Evolutionary conservation across 2,113 vertebrate species (phyloP), one percentile per base, ranked within the genome.

Genomic region (Rattus rattus): DNA sequence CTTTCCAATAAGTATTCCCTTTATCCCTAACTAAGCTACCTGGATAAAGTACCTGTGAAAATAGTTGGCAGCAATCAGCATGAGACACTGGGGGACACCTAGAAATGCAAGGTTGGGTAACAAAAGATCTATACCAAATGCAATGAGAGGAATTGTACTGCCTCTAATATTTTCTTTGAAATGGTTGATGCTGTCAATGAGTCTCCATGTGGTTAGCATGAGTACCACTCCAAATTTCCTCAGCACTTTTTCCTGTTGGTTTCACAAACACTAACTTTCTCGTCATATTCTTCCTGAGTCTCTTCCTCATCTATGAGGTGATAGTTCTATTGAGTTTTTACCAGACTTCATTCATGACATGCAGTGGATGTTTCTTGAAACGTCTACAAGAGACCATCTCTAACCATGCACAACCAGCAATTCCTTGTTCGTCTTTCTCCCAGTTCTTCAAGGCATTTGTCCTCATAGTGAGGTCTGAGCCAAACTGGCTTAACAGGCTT

Each of bases 381-480:
- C 36, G 10, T 72, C 19, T 80, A 2, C 7, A 28, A 26, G 56
- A 56, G 26, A 20, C 2, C 7, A 22, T 33, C 11, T n/a, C n/a
- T 88, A 19, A 30, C 17, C 3, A 0, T 73, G 61, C 26, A 0
- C 2, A 11, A 0, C 11, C 36, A 33, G 4, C 0, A 56, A 75
- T 56, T 8, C 36, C 43, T 56, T 89, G 5, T 52, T n/a, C 2
- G 54, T n/a, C 75, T 69, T 0, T 12, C 5, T 28, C 61, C 9
- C 10, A 12, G 2, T 76, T 92, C 22, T 10, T 28, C 5, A 67
- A 33, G 4, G 33, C 52, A 76, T 59, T 14, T 12, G 33, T 49
- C 17, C 6, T 33, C 14, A 75, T 9, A 72, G n/a, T 87, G 36
- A 81, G n/a, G 30, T 65, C 47, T 67, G 63, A 67, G 28, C 4